Evolutionary conservation across 2,888 invertebrate genomes (phyloP).

Genomic region (Tolmerus cingulatus): DNA sequence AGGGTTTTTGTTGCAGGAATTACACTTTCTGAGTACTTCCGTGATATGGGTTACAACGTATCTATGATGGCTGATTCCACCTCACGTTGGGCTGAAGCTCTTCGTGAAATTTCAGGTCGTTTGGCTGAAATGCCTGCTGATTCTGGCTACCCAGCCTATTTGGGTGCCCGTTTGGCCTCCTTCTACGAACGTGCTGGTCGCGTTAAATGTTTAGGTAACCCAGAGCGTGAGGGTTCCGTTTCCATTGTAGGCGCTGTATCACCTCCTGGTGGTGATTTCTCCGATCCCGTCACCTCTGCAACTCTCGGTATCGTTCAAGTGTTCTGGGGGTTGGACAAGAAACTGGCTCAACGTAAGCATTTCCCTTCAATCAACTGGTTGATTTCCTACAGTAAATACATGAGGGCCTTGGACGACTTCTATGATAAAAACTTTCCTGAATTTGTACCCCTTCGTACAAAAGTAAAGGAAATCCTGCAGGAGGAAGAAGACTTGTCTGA

Average conservation of each 20-base stretch:
- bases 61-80: constrained; percentile 99
- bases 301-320: constrained; percentile 99
- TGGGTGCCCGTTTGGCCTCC: constrained; percentile 96
- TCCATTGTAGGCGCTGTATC: constrained; percentile 99
- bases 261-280: constrained; percentile 99
- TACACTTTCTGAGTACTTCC: constrained; percentile 99
- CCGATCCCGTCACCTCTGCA: constrained; percentile 99
- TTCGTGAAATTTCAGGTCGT: constrained; percentile 99
- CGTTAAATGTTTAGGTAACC: constrained; percentile 96
- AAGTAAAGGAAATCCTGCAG: constrained; percentile 93
- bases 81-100: constrained; percentile 99
- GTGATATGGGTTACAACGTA: constrained; percentile 99
- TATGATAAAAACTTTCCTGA: constrained; percentile 98
- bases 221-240: constrained; percentile 97
- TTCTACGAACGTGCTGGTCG: constrained; percentile 99
- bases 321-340: constrained; percentile 99
- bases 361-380: constrained; percentile 99
- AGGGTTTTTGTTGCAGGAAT: constrained; percentile 70
- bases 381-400: constrained; percentile 99
- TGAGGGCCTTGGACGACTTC: constrained; percentile 97
- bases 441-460: constrained; percentile 96
- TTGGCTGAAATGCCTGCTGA: constrained; percentile 99
- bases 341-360: constrained; percentile 98
- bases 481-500: constrained; percentile 99
- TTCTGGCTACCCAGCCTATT: constrained; percentile 98